Base-by-base conservation (phyloP, 2,888 invertebrate genomes). In the Nysson spinosus region DNA sequence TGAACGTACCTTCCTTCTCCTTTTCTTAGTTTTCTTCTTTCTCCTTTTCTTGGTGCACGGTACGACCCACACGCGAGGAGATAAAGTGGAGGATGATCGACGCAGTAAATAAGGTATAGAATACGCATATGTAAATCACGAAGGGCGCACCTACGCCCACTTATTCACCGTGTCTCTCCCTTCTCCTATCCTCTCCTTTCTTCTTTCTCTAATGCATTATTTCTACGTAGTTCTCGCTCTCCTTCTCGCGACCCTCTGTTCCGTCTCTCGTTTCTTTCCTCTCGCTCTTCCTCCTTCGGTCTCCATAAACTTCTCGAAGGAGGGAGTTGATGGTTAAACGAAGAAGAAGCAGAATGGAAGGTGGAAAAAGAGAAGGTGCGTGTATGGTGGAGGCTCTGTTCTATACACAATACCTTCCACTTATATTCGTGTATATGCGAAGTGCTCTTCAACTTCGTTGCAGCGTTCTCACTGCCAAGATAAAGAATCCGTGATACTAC, bases 91-190 rank as follows among this genome's bases (percentile, higher is more conserved):
- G 77, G 79, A 81, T 83, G 84, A 86, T 85, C 83, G 85, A 83
- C 81, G 84, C 78, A 70, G 83, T 85, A 83, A 84, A 86, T 84
- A 85, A 84, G 75, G 81, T 81, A 84, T 82, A 78, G 81, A 82
- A 80, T 83, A 83, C 82, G 82, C 80, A 79, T 86, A 86, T 86
- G 85, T 86, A 86, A 86, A 86, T 86, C 83, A 85, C 81, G 80
- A 81, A 83, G 82, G 85, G 82, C 80, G 81, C 86, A 84, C 85
- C 85, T 83, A 85, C 85, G 84, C 85, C 84, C 81, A 79, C 80
- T 77, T 73, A 66, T 72, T 75, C 77, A 44, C 63, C 77, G 55
- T 55, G 20, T 60, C 57, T 62, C 34, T 55, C 54, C 42, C 43
- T 61, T 55, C 34, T 42, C 32, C 44, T 51, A 43, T 30, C 44